phyloP scores from a whole-genome alignment of 2,797 vertebrate species.

The Gephyroberyx darwinii region DNA sequence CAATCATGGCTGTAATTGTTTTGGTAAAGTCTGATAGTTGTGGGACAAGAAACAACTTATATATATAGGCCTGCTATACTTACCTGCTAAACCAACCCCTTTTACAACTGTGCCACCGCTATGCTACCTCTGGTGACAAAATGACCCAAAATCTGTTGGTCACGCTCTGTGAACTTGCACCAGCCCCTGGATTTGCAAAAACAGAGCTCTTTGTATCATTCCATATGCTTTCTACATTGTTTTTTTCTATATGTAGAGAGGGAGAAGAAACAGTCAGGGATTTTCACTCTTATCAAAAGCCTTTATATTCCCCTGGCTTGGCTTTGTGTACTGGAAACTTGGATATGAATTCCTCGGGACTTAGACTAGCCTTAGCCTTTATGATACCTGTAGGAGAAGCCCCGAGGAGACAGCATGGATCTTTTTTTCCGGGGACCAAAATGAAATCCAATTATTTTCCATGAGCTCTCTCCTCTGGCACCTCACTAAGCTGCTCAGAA shows the following conservation, averaged over 20 bases:
- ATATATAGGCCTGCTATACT: too few relatives aligned
- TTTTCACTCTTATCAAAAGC: slow-evolving; percentile 27
- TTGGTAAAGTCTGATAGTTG: too few relatives aligned
- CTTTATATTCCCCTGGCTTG: slow-evolving; percentile 30
- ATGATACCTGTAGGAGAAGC: slow-evolving; percentile 59
- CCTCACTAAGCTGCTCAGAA: slow-evolving; percentile 66
- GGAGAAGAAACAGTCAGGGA: neutral
- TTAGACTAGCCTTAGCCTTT: slow-evolving; percentile 47
- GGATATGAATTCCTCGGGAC: slow-evolving; percentile 50
- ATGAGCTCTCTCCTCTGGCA: slow-evolving; percentile 60
- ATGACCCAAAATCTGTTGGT: too few relatives aligned
- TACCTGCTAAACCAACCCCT: too few relatives aligned
- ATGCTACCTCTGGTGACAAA: too few relatives aligned
- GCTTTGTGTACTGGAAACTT: slow-evolving; percentile 31
- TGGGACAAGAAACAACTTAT: too few relatives aligned
- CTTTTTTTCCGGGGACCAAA: slow-evolving; percentile 56
- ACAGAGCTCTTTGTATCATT: neutral
- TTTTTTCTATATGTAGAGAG: neutral
- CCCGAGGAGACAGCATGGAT: slow-evolving; percentile 49
- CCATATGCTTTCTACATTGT: neutral
- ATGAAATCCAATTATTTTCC: slow-evolving; percentile 77
- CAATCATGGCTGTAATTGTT: too few relatives aligned
- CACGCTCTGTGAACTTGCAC: too few relatives aligned
- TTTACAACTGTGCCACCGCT: too few relatives aligned
- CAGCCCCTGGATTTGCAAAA: too few relatives aligned